These are phyloP conservation scores for Dryobates pubescens DNA, from an alignment of 2,797 vertebrate species.

Conservation along the genomic window DNA sequence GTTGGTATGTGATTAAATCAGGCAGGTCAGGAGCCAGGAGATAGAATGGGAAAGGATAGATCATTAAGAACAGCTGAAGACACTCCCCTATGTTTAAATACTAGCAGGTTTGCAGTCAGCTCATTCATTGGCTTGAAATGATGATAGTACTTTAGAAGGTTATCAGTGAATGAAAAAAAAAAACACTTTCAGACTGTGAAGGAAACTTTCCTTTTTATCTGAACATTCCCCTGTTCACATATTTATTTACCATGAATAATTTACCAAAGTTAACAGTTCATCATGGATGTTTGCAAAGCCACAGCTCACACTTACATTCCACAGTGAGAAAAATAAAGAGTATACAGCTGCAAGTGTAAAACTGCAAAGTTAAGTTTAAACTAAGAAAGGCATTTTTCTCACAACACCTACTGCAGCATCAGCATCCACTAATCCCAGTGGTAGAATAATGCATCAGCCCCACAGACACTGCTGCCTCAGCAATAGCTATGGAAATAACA, in stretches of 20 bases:
- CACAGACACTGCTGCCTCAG: background rate
- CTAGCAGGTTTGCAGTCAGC: background rate
- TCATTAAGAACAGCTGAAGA: background rate
- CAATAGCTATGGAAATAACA: background rate
- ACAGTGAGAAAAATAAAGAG: background rate
- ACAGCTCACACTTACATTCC: background rate
- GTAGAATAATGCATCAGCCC: background rate
- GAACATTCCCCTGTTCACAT: background rate
- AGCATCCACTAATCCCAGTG: background rate
- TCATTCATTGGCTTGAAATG: background rate
- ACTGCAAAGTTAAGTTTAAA: background rate
- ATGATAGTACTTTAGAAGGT: background rate
- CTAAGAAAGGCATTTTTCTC: background rate
- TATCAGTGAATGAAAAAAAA: background rate
- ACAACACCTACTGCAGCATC: background rate
- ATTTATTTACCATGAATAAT: conserved; percentile 19
- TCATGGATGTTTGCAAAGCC: background rate
- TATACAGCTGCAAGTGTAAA: background rate
- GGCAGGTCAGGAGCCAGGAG: background rate
- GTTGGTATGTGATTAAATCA: background rate
- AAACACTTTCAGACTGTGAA: background rate
- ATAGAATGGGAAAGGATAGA: background rate
- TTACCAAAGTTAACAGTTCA: background rate
- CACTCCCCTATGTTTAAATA: background rate
- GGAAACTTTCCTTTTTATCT: background rate